A percentile compares a stretch with the other conserved stretches of the same genome.
phyloP scores from a whole-genome alignment of 2,797 vertebrate genomes.

The Siniperca scherzeri region DNA sequence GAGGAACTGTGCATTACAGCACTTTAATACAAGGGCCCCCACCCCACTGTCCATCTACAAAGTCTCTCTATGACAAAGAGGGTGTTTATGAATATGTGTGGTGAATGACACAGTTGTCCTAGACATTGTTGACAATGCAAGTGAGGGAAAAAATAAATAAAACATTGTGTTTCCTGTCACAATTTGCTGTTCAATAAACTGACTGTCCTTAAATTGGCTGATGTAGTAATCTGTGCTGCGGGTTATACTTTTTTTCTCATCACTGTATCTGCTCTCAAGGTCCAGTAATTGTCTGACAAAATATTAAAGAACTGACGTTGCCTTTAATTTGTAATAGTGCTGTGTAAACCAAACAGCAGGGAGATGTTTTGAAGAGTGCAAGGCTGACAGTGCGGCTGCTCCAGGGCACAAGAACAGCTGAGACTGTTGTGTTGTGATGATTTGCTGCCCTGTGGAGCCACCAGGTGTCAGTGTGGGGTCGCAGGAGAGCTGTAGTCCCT shows the following conservation, averaged over 20 bases:
- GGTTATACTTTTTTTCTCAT: constrained; percentile 6
- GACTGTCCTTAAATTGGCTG: constrained; percentile 73
- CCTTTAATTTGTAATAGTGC: constrained; percentile 5
- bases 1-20: constrained; percentile 84
- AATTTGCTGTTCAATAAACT: constrained; percentile 87
- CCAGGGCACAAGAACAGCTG: constrained; percentile 12
- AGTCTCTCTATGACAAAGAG: constrained; percentile 60
- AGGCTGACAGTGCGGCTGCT: constrained; percentile 46
- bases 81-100: constrained; percentile 68
- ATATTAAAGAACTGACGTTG: constrained; percentile 25
- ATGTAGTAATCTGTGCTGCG: constrained; percentile 40
- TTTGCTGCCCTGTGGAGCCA: constrained; percentile 57
- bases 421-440: constrained; percentile 12
- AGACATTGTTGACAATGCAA: constrained; percentile 79
- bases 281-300: constrained; percentile 29
- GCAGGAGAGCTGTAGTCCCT: constrained; percentile 16
- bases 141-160: constrained; percentile 46
- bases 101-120: constrained; percentile 71
- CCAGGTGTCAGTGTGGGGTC: constrained; percentile 79
- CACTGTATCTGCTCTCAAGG: constrained; percentile 36
- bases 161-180: constrained; percentile 81
- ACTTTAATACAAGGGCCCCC: constrained; percentile 77
- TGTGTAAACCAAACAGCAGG: constrained; percentile 44
- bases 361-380: constrained; percentile 30
- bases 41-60: constrained; percentile 55